Evolutionary conservation across 2,888 invertebrate genomes (phyloP).

Genomic region (Napeogenes inachia): DNA sequence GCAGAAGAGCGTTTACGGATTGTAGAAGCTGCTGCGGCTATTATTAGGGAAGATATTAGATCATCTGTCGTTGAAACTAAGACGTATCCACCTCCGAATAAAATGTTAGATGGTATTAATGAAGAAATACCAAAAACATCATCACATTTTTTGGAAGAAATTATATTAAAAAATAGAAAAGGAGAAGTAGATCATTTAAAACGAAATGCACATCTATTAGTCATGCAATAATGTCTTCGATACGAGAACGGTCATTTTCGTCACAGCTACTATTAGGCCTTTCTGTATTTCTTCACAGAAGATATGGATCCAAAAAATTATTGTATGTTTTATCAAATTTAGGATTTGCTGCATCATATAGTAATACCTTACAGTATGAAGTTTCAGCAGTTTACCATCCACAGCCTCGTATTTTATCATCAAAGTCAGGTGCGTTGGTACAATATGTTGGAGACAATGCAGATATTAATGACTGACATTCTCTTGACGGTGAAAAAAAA

Average conservation of each 20-base stretch:
- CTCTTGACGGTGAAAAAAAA: too few species aligned
- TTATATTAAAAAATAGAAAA: slow-evolving; percentile 40
- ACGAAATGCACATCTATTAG: slow-evolving; percentile 44
- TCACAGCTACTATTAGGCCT: slow-evolving; percentile 39
- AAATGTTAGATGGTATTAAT: slow-evolving; percentile 39
- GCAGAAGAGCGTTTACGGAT: slow-evolving; percentile 42
- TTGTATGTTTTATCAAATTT: slow-evolving; percentile 42
- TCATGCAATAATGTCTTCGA: slow-evolving; percentile 42
- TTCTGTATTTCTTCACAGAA: slow-evolving; percentile 41
- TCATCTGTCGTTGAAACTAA: slow-evolving; percentile 42
- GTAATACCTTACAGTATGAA: slow-evolving; percentile 37
- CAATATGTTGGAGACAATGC: slow-evolving; percentile 40
- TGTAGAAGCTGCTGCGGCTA: slow-evolving; percentile 48
- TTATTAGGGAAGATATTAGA: slow-evolving; percentile 49
- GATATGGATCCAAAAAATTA: slow-evolving; percentile 43
- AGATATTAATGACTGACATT: slow-evolving; percentile 28
- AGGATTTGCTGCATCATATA: slow-evolving; percentile 44
- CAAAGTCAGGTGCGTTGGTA: slow-evolving; percentile 40
- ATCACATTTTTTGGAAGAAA: slow-evolving; percentile 41
- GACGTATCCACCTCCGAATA: slow-evolving; percentile 44
- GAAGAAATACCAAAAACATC: slow-evolving; percentile 39
- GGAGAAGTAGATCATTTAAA: slow-evolving; percentile 36
- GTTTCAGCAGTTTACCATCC: slow-evolving; percentile 42
- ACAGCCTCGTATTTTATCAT: slow-evolving; percentile 42
- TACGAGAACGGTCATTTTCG: slow-evolving; percentile 34